Conservation (phyloP, 2,797 vertebrate species). For the Gadopsis marmoratus region DNA sequence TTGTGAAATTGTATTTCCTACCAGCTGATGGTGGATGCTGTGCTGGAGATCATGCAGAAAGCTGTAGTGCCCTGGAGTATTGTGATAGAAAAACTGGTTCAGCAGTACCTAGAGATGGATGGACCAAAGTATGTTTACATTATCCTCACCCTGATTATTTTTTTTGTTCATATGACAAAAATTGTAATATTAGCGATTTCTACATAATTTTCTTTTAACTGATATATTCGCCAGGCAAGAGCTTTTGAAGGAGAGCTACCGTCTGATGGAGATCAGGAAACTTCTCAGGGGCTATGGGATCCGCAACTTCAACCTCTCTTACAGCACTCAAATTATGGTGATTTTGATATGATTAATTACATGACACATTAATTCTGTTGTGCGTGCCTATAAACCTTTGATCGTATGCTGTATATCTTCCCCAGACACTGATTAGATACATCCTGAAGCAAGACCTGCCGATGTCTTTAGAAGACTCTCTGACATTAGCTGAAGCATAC, state of each 20-base stretch:
- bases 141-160: neutral
- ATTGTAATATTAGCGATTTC: neutral
- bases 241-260: slow-evolving; percentile 93
- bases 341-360: neutral
- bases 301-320: slow-evolving; percentile 91
- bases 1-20: slow-evolving; percentile 43
- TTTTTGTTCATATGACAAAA: neutral
- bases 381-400: neutral
- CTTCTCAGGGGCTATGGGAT: slow-evolving; percentile 93
- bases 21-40: slow-evolving; percentile 94
- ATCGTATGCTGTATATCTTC: slow-evolving; percentile 4
- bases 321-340: slow-evolving; percentile 91
- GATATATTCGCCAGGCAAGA: slow-evolving; percentile 85
- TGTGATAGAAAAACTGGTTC: slow-evolving; percentile 92
- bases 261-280: slow-evolving; percentile 96
- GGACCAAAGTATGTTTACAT: slow-evolving; percentile 90
- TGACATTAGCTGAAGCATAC: slow-evolving; percentile 90
- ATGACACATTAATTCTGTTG: neutral
- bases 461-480: slow-evolving; percentile 91
- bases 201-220: neutral
- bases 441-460: slow-evolving; percentile 92
- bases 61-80: slow-evolving; percentile 94
- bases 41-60: slow-evolving; percentile 95
- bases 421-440: slow-evolving; percentile 90
- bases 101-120: slow-evolving; percentile 92